A percentile compares a stretch with the other conserved stretches of the same genome.
phyloP scores from a whole-genome alignment of 2,797 vertebrate genomes.

The Craterocephalus amniculus region DNA sequence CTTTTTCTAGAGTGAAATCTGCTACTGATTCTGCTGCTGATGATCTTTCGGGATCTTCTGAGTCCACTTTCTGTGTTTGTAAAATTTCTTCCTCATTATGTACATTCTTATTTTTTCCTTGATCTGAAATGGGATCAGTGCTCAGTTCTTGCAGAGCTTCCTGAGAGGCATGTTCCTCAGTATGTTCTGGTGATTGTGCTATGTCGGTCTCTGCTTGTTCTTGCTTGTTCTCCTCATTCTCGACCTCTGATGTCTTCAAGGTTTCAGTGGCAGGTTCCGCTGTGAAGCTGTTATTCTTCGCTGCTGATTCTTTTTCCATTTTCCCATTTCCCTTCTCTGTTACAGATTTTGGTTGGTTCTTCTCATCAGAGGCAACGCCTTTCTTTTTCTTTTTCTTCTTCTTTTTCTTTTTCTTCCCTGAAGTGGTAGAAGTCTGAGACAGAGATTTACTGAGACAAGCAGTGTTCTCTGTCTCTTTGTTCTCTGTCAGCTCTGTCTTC shows the following conservation, averaged over 20 bases:
- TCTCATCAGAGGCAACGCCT: slow-evolving; percentile 38
- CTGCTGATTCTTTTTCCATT: not conserved
- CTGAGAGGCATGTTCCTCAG: not conserved
- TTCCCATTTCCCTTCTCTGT: slow-evolving; percentile 24
- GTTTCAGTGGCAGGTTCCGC: slow-evolving; percentile 22
- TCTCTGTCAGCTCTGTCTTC: slow-evolving; percentile 25
- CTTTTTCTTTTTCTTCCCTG: slow-evolving; percentile 80
- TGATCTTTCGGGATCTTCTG: slow-evolving; percentile 8
- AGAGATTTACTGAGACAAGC: slow-evolving; percentile 26
- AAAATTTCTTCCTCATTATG: not conserved
- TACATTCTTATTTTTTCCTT: slow-evolving; percentile 6
- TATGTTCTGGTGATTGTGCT: not conserved
- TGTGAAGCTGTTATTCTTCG: not conserved
- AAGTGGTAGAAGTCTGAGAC: slow-evolving; percentile 37
- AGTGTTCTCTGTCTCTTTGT: slow-evolving; percentile 37
- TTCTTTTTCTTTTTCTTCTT: slow-evolving; percentile 79
- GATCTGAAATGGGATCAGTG: slow-evolving; percentile 20
- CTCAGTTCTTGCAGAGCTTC: slow-evolving; percentile 15
- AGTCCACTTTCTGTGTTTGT: slow-evolving; percentile 11
- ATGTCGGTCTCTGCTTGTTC: slow-evolving; percentile 6
- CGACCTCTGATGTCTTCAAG: slow-evolving; percentile 15
- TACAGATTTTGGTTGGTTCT: slow-evolving; percentile 41
- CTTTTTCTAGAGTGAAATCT: not conserved
- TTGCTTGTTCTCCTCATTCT: slow-evolving; percentile 29
- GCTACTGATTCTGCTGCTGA: not conserved